These are phyloP conservation scores for Egretta garzetta DNA, from an alignment of 2,113 vertebrate genomes.

Conservation along the genomic window DNA sequence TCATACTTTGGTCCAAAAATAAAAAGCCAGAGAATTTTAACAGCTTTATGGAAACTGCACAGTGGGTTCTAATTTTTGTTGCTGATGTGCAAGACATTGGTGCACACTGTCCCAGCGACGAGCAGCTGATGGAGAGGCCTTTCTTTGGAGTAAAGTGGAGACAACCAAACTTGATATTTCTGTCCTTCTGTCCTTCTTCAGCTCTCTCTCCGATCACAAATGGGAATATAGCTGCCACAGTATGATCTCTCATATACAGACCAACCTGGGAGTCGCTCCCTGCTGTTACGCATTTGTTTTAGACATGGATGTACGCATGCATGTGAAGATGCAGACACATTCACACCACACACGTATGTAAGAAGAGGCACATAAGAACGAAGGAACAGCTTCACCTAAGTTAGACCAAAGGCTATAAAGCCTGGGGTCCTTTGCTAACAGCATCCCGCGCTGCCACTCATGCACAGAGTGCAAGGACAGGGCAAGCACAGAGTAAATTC, in stretches of 20 bases:
- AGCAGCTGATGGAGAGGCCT: background rate
- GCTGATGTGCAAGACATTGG: background rate
- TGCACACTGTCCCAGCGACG: background rate
- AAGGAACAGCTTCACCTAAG: background rate
- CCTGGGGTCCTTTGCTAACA: background rate
- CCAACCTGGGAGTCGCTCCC: background rate
- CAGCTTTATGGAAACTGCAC: background rate
- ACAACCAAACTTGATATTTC: background rate
- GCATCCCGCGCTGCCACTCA: background rate
- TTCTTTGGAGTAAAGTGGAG: background rate
- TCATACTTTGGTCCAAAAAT: background rate
- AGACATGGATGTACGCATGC: too few relatives aligned
- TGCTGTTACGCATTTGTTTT: rapidly evolving
- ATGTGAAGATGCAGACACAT: rapidly evolving
- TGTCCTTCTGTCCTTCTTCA: background rate
- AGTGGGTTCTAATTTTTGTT: background rate
- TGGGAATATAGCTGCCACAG: background rate
- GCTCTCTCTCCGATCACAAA: background rate
- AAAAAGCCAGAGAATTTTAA: background rate
- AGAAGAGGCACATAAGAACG: background rate
- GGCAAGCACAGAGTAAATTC: background rate
- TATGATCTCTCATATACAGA: background rate
- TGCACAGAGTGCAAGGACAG: background rate
- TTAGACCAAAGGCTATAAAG: background rate
- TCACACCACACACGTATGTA: background rate